A percentile compares a stretch with the other conserved stretches of the same genome.
These are phyloP conservation scores for Gnathonemus longibarbis DNA, from an alignment of 2,113 vertebrate species.

Conservation along the genomic window DNA sequence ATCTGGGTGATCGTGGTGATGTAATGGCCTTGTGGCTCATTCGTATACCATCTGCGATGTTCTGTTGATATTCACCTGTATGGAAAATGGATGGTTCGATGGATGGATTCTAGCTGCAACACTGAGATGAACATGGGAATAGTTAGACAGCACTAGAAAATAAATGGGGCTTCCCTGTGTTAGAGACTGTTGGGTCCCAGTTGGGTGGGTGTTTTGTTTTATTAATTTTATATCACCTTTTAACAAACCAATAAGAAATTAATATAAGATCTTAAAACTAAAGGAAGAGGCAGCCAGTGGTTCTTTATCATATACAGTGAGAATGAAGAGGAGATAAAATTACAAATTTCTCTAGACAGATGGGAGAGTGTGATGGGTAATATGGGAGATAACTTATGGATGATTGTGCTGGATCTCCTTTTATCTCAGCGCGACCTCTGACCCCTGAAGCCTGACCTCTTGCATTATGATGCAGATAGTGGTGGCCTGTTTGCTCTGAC, in stretches of 20 bases:
- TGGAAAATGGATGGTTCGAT: background rate
- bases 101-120: background rate
- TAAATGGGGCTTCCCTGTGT: background rate
- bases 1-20: slow-evolving; percentile 38
- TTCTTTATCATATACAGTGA: background rate
- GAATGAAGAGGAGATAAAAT: background rate
- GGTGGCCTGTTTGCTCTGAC: slow-evolving; percentile 22
- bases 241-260: background rate
- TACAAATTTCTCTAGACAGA: background rate
- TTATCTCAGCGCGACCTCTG: slow-evolving; percentile 24
- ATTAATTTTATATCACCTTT: background rate
- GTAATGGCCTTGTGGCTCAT: slow-evolving; percentile 35
- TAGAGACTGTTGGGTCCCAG: background rate
- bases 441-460: background rate
- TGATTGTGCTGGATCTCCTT: slow-evolving; percentile 3
- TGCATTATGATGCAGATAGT: slow-evolving; percentile 37
- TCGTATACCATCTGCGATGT: background rate
- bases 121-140: background rate
- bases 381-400: background rate
- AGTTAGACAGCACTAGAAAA: background rate
- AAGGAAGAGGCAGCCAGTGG: background rate
- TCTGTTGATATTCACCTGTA: background rate
- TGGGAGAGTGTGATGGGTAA: background rate
- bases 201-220: background rate
- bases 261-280: background rate